A percentile compares a stretch with the other conserved stretches of the same genome.
Evolutionary conservation across 1,140 invertebrate species (phyloP).

Genomic region (Apis florea): DNA sequence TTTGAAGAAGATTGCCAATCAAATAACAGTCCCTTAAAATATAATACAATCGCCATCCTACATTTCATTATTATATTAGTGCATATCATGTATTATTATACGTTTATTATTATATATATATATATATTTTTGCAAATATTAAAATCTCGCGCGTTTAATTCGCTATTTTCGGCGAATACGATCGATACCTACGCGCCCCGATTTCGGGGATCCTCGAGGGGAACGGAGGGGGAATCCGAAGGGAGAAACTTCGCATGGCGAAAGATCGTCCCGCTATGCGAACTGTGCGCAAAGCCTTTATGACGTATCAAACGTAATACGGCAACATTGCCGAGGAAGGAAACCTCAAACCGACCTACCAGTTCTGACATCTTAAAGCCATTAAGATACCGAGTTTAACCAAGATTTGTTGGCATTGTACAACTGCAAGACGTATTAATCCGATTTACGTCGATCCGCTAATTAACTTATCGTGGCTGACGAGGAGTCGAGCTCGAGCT

Average conservation of each 20-base stretch:
- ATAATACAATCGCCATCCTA: too few relatives aligned
- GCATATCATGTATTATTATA: too few relatives aligned
- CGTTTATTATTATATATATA: too few relatives aligned
- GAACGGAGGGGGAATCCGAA: background rate
- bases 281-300: conserved; percentile 15
- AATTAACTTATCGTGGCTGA: conserved; percentile 55
- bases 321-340: conserved; percentile 21
- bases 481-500: too few relatives aligned
- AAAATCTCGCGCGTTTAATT: too few relatives aligned
- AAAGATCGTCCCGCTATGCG: background rate
- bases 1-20: too few relatives aligned
- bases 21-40: too few relatives aligned
- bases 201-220: background rate
- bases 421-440: conserved; percentile 50
- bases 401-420: conserved; percentile 55
- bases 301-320: conserved; percentile 47
- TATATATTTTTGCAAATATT: too few relatives aligned
- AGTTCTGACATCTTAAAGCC: conserved; percentile 55
- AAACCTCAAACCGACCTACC: conserved; percentile 49
- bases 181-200: too few relatives aligned
- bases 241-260: conserved; percentile 26
- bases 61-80: too few relatives aligned
- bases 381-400: conserved; percentile 64
- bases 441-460: conserved; percentile 56
- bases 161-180: too few relatives aligned